Evolutionary conservation across 2,888 invertebrate species (phyloP).

Genomic region (Trichogramma evanescens): DNA sequence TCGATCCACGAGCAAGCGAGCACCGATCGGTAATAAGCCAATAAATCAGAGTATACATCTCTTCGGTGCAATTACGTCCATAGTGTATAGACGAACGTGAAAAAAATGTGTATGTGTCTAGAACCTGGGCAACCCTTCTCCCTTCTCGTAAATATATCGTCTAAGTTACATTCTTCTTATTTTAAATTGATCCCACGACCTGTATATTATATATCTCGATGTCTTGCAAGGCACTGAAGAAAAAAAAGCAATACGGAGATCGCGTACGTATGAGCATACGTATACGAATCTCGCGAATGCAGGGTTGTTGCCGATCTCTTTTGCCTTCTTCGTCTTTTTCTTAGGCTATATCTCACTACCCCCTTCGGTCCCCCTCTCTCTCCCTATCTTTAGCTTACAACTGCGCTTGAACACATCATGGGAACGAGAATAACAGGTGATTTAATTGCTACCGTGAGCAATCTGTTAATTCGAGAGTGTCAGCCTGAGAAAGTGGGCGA

Average conservation of each 20-base stretch:
- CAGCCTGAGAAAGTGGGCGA: slow-evolving; percentile 33
- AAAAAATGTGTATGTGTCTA: slow-evolving; percentile 2
- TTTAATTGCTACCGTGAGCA: slow-evolving; percentile 41
- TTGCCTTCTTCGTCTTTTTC: too few species aligned
- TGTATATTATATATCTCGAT: too few species aligned
- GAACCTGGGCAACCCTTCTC: slow-evolving; percentile 16
- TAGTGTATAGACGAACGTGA: slow-evolving; percentile 6
- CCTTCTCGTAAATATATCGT: slow-evolving; percentile 18
- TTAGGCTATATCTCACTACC: too few species aligned
- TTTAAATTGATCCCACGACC: too few species aligned
- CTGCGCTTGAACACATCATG: slow-evolving; percentile 3
- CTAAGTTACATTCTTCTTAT: background rate
- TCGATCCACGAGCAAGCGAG: too few species aligned
- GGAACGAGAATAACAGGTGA: slow-evolving; percentile 27
- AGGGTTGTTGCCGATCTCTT: too few species aligned
- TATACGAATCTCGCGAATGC: too few species aligned
- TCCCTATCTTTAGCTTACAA: background rate
- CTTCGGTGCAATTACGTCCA: slow-evolving; percentile 42
- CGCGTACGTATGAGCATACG: too few species aligned
- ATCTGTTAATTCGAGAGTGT: slow-evolving; percentile 43
- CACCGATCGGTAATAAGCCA: slow-evolving; percentile 43
- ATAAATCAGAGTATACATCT: slow-evolving; percentile 41
- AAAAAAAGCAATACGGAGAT: too few species aligned
- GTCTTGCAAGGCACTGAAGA: too few species aligned
- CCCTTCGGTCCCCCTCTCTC: slow-evolving; percentile 12